phyloP scores from a whole-genome alignment of 1,140 invertebrate species.

The Drosophila repletoides region DNA sequence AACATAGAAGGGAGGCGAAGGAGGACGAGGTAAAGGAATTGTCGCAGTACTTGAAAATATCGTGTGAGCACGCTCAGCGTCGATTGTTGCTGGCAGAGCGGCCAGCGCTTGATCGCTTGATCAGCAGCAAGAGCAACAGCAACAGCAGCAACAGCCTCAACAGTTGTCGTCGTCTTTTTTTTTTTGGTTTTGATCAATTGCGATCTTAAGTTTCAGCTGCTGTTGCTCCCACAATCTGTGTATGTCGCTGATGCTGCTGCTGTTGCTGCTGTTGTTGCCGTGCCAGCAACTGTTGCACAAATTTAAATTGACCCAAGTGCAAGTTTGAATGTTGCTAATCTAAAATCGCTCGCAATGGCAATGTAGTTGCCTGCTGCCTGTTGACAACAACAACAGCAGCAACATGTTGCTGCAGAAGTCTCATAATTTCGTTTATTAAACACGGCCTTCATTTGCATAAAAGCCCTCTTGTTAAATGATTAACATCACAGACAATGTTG shows the following conservation, averaged over 20 bases:
- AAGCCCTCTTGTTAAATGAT: constrained; percentile 57
- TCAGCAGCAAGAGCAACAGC: constrained; percentile 31
- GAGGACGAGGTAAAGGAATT: constrained; percentile 45
- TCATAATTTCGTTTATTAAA: constrained; percentile 81
- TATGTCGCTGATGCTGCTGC: constrained; percentile 40
- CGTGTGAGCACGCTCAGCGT: constrained; percentile 80
- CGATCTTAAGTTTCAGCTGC: constrained; percentile 61
- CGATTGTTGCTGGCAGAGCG: constrained; percentile 51
- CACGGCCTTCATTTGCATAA: constrained; percentile 72
- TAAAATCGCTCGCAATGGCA: constrained; percentile 47
- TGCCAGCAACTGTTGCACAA: constrained; percentile 70
- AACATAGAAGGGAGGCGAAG: constrained; percentile 23
- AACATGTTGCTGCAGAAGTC: constrained; percentile 35
- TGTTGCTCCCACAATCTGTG: constrained; percentile 74
- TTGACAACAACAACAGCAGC: constrained; percentile 18
- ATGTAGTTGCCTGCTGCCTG: constrained; percentile 37
- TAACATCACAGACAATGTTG: constrained; percentile 38
- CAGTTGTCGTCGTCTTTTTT: constrained; percentile 31
- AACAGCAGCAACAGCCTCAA: constrained; percentile 22
- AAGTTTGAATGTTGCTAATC: constrained; percentile 78
- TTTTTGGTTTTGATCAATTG: constrained; percentile 63
- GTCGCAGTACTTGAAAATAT: constrained; percentile 79
- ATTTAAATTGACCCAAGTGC: constrained; percentile 80
- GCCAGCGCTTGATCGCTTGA: constrained; percentile 58
- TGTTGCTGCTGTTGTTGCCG: constrained; percentile 41